Evolutionary conservation across 37 sponge, comb jelly and placozoan species (phyloP).

Genomic region (Dysidea cf. avara): DNA sequence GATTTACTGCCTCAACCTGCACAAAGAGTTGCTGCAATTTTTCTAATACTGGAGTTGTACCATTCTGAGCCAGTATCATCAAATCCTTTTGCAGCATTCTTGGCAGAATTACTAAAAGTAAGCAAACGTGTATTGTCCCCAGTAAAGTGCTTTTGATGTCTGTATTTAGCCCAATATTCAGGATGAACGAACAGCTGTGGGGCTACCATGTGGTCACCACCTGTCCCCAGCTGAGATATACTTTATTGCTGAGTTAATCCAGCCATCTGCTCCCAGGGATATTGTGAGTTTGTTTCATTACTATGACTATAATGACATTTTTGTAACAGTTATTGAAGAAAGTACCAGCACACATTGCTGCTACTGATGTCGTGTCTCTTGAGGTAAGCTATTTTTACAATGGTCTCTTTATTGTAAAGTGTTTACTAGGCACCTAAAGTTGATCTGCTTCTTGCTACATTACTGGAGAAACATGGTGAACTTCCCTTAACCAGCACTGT

Average conservation of each 20-base stretch:
- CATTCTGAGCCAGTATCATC: slow-evolving; percentile 64
- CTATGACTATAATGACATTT: background rate
- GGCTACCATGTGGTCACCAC: slow-evolving; percentile 5
- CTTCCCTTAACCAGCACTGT: slow-evolving; percentile 10
- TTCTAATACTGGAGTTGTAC: slow-evolving; percentile 84
- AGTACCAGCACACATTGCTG: slow-evolving; percentile 54
- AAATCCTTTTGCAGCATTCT: slow-evolving; percentile 87
- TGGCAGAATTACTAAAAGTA: slow-evolving; percentile 71
- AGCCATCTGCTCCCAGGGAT: slow-evolving; percentile 47
- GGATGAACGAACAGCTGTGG: slow-evolving; percentile 25
- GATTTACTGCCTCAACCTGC: slow-evolving; percentile 80
- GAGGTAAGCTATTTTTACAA: too few relatives aligned
- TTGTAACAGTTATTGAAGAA: slow-evolving; percentile 53
- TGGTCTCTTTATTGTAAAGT: too few relatives aligned
- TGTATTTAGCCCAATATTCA: slow-evolving; percentile 18
- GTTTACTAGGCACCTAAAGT: slow-evolving; percentile 21
- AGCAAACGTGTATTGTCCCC: background rate
- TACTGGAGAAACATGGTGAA: slow-evolving; percentile 23
- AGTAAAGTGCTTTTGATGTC: background rate
- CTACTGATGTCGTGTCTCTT: slow-evolving; percentile 21
- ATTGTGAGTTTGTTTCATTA: background rate
- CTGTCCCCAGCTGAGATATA: slow-evolving; percentile 34
- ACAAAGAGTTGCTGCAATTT: slow-evolving; percentile 87
- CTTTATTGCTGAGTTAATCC: slow-evolving; percentile 60
- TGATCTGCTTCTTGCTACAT: slow-evolving; percentile 6